Conservation (phyloP, 2,888 invertebrate species). For the Rhyacophila evoluta region DNA sequence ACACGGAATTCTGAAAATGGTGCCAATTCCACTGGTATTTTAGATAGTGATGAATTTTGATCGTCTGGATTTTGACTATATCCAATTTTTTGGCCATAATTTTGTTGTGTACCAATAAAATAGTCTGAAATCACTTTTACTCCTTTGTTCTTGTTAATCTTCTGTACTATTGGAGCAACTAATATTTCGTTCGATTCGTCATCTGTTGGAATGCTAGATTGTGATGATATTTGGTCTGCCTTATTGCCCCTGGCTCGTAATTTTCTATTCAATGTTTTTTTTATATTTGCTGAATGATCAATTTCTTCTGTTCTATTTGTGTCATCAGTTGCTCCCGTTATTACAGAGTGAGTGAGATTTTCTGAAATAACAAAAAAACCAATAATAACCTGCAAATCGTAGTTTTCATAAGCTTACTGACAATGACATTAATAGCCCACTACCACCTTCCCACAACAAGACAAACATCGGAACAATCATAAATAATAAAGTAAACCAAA, state of each 20-base stretch:
- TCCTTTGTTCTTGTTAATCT: not conserved
- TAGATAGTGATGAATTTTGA: not conserved
- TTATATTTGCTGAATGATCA: not conserved
- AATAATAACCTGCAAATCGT: no score
- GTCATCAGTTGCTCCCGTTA: not conserved
- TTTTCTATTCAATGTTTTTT: conserved; percentile 3
- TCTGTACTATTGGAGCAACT: not conserved
- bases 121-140: not conserved
- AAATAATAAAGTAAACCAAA: no score
- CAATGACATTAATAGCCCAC: no score
- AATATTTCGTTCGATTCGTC: not conserved
- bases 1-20: conserved; percentile 20
- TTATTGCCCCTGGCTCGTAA: not conserved
- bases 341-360: not conserved
- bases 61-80: not conserved
- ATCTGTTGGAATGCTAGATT: no score
- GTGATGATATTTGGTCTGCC: not conserved
- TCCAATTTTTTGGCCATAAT: not conserved
- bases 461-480: no score
- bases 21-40: not conserved
- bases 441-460: no score
- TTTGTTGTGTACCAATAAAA: not conserved
- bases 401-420: no score
- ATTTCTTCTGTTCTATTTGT: not conserved
- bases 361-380: not conserved